A percentile compares a stretch with the other conserved stretches of the same genome.
These are phyloP conservation scores for Pseudomugil tenellus DNA, from an alignment of 2,797 vertebrate genomes.

Conservation along the genomic window DNA sequence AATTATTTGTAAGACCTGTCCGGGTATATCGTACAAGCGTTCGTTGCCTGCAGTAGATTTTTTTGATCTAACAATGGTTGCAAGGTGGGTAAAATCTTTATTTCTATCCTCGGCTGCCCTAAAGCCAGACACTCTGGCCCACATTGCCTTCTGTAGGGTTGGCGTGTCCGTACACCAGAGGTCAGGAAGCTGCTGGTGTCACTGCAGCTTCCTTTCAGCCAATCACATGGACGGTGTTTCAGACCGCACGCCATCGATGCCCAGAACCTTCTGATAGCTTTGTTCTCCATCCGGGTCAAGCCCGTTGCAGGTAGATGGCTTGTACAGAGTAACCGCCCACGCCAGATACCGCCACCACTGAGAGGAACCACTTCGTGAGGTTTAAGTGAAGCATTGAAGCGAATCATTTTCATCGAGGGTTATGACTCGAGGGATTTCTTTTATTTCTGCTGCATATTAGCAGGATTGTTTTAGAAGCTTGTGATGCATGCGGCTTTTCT, in stretches of 20 bases:
- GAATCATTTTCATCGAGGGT: too few species aligned
- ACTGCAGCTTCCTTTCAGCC: neutral
- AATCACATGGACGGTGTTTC: neutral
- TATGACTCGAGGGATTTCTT: too few species aligned
- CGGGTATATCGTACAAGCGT: constrained; percentile 11
- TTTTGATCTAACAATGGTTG: constrained; percentile 29
- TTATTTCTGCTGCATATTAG: too few species aligned
- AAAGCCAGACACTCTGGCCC: neutral
- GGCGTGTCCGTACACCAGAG: neutral
- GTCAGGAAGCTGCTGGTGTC: neutral
- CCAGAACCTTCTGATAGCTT: too few species aligned
- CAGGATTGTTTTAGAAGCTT: neutral
- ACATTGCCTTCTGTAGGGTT: neutral
- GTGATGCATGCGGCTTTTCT: neutral
- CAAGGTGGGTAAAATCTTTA: neutral
- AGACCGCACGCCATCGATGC: neutral
- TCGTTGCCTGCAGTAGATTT: constrained; percentile 18
- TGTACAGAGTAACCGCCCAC: neutral
- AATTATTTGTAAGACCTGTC: constrained; percentile 36
- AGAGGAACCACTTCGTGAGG: neutral
- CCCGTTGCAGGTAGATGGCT: neutral
- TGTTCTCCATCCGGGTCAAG: neutral
- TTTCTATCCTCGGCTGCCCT: neutral
- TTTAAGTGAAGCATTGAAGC: neutral
- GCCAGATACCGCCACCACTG: neutral